Conservation (phyloP, 2,888 invertebrate genomes). For the Caprella mutica region DNA sequence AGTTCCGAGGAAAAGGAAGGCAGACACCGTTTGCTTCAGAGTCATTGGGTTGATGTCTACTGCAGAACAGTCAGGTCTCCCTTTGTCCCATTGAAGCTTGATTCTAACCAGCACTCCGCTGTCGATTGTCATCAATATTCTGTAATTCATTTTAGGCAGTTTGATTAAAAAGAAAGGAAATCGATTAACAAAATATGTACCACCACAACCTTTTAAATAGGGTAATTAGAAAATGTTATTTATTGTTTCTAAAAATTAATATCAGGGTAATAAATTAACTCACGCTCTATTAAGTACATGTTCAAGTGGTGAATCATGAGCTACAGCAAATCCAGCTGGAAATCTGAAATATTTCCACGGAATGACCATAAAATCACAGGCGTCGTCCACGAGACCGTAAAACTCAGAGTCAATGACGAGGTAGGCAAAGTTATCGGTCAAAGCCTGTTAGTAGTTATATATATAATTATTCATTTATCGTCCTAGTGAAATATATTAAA, state of each 20-base stretch:
- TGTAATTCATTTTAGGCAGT: no score
- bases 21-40: neutral
- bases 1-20: neutral
- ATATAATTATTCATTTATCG: no score
- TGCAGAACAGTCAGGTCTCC: neutral
- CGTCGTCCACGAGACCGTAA: neutral
- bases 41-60: neutral
- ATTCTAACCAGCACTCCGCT: neutral
- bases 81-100: neutral
- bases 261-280: no score
- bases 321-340: constrained; percentile 11
- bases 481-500: no score
- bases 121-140: neutral
- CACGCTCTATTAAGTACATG: constrained; percentile 12
- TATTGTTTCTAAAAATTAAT: no score
- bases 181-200: no score
- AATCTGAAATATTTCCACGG: constrained; percentile 8
- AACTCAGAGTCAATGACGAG: constrained; percentile 8
- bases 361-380: constrained; percentile 6
- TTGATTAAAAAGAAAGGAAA: no score
- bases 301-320: constrained; percentile 15
- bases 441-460: neutral
- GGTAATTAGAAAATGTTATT: no score
- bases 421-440: constrained; percentile 9
- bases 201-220: no score